Evolutionary conservation across 1,140 invertebrate species (phyloP), one percentile per base, ranked within the genome.

Genomic region (Drosophila orena): DNA sequence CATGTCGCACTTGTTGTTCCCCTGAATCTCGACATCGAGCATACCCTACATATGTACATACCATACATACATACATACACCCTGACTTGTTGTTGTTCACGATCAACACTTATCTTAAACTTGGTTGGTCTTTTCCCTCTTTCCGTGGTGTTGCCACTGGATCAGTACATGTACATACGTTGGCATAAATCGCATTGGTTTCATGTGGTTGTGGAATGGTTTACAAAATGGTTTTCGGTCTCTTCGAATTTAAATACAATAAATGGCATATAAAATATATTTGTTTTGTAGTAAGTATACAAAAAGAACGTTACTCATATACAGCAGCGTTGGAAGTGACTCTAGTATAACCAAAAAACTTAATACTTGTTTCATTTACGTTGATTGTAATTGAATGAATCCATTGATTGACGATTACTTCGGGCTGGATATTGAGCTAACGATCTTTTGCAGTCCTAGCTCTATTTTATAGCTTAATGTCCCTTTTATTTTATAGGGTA

Each of bases 201-300:
- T 75, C 42, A 49, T 35, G 44, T 61, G 40, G 65, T 44, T 76
- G 74, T 85, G 79, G 85, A 90, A 90, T 89, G 84, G 89, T 89
- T 83, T 89, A 90, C 84, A 83, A 84, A 88, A 73, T 76, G 75
- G 54, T 46, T 57, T 80, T 49, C 56, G 57, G 52, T 59, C 35
- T 61, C 70, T 47, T 72, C 20, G 62, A 86, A 88, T 89, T 89
- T 84, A 90, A 88, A 88, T 89, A 88, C 80, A 90, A 90, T 88
- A 88, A 88, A 88, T 88, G 83, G 83, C 83, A 89, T 88, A 89
- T 72, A 83, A 88, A 88, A 89, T 83, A 89, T 76, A 43, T 55
- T 50, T 56, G 24, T 75, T 57, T 72, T 73, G 57, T 65, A 69
- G 58, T 69, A 52, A 35, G 71, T 85, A 85, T 85, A 85, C 57